These are phyloP conservation scores for Trichomalopsis sarcophagae DNA, from an alignment of 1,140 invertebrate species.

Conservation along the genomic window DNA sequence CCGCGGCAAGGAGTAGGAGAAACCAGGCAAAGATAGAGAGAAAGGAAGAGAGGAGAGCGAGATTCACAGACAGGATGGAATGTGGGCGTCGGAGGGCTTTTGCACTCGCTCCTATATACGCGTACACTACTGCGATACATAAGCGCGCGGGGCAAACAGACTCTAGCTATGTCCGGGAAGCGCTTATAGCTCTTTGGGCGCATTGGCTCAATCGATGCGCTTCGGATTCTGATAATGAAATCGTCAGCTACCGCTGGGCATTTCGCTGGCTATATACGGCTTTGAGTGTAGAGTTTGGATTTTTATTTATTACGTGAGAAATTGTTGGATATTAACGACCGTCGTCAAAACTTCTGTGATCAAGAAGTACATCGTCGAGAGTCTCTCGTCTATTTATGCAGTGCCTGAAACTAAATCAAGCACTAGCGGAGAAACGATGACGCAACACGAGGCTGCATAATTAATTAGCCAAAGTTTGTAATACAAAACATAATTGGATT, in stretches of 20 bases:
- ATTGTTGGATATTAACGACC: no score
- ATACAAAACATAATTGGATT: not conserved
- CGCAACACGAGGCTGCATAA: not conserved
- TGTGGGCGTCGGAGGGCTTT: constrained; percentile 58
- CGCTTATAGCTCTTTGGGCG: not conserved
- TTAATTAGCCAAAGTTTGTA: not conserved
- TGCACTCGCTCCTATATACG: not conserved
- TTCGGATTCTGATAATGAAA: not conserved
- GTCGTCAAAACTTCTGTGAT: not conserved
- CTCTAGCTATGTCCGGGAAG: constrained; percentile 61
- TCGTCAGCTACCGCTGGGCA: not conserved
- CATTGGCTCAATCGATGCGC: not conserved
- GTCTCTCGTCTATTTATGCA: not conserved
- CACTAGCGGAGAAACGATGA: not conserved
- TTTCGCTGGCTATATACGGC: no score
- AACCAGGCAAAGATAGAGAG: constrained; percentile 38
- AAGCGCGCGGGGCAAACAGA: constrained; percentile 51
- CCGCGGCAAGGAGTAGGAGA: constrained; percentile 3
- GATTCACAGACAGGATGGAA: constrained; percentile 62
- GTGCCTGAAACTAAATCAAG: not conserved
- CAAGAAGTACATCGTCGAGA: not conserved
- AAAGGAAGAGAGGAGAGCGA: constrained; percentile 15
- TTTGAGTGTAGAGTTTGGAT: no score
- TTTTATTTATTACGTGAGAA: no score
- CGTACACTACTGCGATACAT: not conserved